These are phyloP conservation scores for Keiferia lycopersicella DNA, from an alignment of 2,888 invertebrate genomes.

Conservation along the genomic window DNA sequence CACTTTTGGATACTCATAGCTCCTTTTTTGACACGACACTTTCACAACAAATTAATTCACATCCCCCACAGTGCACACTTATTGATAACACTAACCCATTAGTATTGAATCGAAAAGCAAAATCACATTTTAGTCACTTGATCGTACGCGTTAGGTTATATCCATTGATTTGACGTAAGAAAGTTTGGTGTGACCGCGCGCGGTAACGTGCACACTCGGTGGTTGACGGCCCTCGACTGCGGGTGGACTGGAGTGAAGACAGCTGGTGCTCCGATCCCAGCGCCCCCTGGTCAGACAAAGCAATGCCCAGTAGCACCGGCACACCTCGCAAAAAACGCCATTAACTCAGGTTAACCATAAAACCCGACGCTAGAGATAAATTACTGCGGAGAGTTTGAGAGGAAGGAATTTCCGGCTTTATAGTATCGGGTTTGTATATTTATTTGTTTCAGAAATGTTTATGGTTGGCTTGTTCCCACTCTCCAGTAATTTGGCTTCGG, in stretches of 20 bases:
- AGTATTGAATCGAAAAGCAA: conserved; percentile 45
- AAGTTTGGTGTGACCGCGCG: conserved; percentile 57
- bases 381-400: background rate
- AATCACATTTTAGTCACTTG: conserved; percentile 66
- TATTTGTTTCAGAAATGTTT: background rate
- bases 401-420: conserved; percentile 16
- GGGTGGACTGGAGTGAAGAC: conserved; percentile 44
- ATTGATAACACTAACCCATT: conserved; percentile 51
- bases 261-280: conserved; percentile 45
- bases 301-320: conserved; percentile 41
- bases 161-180: conserved; percentile 81
- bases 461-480: conserved; percentile 7
- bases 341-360: conserved; percentile 23
- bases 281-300: conserved; percentile 57
- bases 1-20: conserved; percentile 79
- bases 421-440: conserved; percentile 8
- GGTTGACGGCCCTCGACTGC: conserved; percentile 57
- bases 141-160: conserved; percentile 72
- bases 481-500: background rate
- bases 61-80: conserved; percentile 63
- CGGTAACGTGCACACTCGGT: conserved; percentile 47
- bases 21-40: conserved; percentile 52
- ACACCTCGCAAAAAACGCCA: conserved; percentile 48
- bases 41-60: conserved; percentile 61
- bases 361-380: conserved; percentile 16